phyloP scores from a whole-genome alignment of 2,888 invertebrate genomes.

The Unio pictorum region DNA sequence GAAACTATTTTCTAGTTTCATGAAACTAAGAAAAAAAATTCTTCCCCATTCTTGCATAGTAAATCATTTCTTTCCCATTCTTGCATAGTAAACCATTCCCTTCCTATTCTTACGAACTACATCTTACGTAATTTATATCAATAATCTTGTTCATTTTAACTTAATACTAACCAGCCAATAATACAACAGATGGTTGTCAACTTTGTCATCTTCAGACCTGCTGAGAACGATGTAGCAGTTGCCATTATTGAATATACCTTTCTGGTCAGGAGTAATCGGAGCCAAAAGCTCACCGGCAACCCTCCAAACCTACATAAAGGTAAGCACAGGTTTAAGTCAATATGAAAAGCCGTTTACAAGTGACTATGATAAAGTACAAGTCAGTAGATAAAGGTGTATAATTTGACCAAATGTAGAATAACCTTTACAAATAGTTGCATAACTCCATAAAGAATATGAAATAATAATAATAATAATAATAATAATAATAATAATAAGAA shows the following conservation, averaged over 20 bases:
- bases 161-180: slow-evolving; percentile 51
- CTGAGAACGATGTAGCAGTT: slow-evolving; percentile 49
- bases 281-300: slow-evolving; percentile 34
- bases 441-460: too few species aligned
- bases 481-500: too few species aligned
- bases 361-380: neutral
- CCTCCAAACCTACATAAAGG: slow-evolving; percentile 42
- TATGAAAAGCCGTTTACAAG: neutral
- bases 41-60: too few species aligned
- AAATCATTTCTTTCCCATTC: too few species aligned
- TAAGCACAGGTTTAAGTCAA: neutral
- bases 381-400: neutral
- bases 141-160: neutral
- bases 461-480: too few species aligned
- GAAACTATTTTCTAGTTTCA: too few species aligned
- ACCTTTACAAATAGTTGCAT: too few species aligned
- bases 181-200: slow-evolving; percentile 34
- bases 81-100: too few species aligned
- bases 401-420: too few species aligned
- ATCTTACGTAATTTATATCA: neutral
- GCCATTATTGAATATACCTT: slow-evolving; percentile 49
- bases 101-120: too few species aligned
- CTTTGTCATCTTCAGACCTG: slow-evolving; percentile 19
- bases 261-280: slow-evolving; percentile 36
- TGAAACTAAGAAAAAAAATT: too few species aligned